Evolutionary conservation across 2,888 invertebrate genomes (phyloP).

Genomic region (Seira sanloemensis): DNA sequence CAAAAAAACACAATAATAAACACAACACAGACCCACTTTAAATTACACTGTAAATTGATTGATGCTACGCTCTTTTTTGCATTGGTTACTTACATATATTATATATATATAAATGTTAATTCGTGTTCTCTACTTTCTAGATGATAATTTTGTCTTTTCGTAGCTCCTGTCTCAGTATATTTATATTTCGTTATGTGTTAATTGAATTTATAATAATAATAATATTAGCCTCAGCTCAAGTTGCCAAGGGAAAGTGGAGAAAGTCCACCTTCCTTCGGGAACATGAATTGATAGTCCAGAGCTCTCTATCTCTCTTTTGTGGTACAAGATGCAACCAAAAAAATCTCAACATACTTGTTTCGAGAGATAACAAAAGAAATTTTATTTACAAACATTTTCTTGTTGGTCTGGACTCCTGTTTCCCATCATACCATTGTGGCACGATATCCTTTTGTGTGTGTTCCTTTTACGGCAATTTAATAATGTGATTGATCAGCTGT

Average conservation of each 20-base stretch:
- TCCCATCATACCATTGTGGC: neutral
- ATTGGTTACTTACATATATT: no score
- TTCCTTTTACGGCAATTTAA: neutral
- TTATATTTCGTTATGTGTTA: no score
- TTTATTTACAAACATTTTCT: conserved; percentile 23
- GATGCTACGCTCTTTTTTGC: conserved; percentile 6
- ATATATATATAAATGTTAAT: no score
- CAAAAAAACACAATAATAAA: conserved; percentile 8
- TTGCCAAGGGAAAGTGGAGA: no score
- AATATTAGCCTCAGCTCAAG: no score
- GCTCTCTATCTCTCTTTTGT: no score
- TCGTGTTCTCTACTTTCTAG: neutral
- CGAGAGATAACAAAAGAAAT: neutral
- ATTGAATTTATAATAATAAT: no score
- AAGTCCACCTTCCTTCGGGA: no score
- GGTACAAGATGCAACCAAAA: no score
- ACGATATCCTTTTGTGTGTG: neutral
- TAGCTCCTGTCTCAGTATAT: no score
- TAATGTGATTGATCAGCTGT: no score
- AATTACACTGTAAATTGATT: conserved; percentile 73
- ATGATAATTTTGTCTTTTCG: neutral
- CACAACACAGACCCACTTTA: conserved; percentile 7
- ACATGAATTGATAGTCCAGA: no score
- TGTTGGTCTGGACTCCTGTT: conserved; percentile 70
- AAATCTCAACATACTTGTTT: conserved; percentile 16